phyloP scores from a whole-genome alignment of 2,797 vertebrate genomes.

The Chanos chanos region DNA sequence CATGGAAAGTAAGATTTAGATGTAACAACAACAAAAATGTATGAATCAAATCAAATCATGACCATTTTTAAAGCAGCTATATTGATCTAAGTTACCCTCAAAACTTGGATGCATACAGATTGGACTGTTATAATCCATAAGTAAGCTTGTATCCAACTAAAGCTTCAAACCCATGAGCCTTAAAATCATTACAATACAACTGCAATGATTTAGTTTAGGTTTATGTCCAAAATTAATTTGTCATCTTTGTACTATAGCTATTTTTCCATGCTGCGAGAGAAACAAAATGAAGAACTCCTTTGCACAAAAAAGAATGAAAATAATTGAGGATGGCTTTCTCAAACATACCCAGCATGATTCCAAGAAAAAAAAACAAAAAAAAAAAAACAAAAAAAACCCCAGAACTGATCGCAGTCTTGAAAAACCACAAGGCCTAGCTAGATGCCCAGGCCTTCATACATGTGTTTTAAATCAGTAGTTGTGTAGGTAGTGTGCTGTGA shows the following conservation, averaged over 20 bases:
- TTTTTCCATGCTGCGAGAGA: constrained; percentile 3
- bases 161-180: constrained; percentile 63
- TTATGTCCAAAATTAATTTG: constrained; percentile 42
- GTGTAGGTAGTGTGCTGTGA: constrained; percentile 67
- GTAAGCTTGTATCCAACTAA: constrained; percentile 28
- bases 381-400: constrained; percentile 4
- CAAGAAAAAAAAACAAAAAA: constrained; percentile 6
- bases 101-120: constrained; percentile 46
- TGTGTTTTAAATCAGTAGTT: constrained; percentile 54
- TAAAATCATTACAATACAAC: constrained; percentile 54
- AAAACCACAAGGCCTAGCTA: constrained; percentile 23
- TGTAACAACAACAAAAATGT: background rate
- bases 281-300: background rate
- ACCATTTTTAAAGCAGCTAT: constrained; percentile 21
- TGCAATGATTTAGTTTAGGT: constrained; percentile 40
- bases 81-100: constrained; percentile 6
- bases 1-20: too few species aligned
- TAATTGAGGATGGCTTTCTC: background rate
- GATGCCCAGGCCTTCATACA: constrained; percentile 39
- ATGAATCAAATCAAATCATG: constrained; percentile 15
- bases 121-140: constrained; percentile 56
- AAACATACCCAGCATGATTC: constrained; percentile 21
- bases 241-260: constrained; percentile 21
- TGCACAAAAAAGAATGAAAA: constrained; percentile 8
- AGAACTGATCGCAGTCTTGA: constrained; percentile 20